A percentile compares a stretch with the other conserved stretches of the same genome.
phyloP scores from a whole-genome alignment of 2,113 vertebrate genomes.

The Boulengeromyrus knoepffleri region DNA sequence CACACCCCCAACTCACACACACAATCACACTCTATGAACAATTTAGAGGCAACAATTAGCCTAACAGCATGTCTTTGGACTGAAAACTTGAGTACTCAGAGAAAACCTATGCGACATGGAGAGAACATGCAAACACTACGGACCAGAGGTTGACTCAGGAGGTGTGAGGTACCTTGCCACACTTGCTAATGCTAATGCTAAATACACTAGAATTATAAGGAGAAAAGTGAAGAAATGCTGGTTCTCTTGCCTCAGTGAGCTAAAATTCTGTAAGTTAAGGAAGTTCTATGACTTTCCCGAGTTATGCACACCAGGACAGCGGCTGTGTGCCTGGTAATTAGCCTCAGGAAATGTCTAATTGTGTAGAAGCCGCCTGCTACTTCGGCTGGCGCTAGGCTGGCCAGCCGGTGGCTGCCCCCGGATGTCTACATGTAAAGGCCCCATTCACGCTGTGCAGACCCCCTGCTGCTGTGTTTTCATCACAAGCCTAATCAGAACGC shows the following conservation, averaged over 20 bases:
- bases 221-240: background rate
- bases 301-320: background rate
- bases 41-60: background rate
- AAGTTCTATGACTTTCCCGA: background rate
- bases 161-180: background rate
- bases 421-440: background rate
- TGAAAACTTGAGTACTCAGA: background rate
- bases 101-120: background rate
- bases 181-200: background rate
- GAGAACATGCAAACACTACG: background rate
- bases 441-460: background rate
- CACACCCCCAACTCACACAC: background rate
- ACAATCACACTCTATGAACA: background rate
- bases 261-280: background rate
- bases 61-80: background rate
- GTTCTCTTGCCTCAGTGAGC: background rate
- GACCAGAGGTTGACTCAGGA: background rate
- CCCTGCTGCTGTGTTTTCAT: background rate
- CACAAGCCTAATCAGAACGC: background rate
- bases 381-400: background rate
- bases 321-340: background rate
- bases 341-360: background rate
- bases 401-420: background rate
- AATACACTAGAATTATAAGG: background rate
- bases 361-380: background rate